A percentile compares a stretch with the other conserved stretches of the same genome.
Conservation (phyloP, 2,888 invertebrate genomes). For the Nudaria mundana region DNA sequence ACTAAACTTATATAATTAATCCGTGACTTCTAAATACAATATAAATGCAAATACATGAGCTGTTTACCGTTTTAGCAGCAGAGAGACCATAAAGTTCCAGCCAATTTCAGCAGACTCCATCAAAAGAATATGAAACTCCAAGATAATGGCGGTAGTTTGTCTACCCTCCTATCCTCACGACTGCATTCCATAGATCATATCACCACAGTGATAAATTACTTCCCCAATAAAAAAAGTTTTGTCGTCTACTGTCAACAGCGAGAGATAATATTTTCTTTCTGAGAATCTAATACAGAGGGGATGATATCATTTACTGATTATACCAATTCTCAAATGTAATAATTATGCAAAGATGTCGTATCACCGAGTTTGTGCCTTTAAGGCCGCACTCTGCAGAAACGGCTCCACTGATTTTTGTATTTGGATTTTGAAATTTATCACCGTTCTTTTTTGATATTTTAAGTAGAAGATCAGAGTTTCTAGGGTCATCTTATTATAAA, state of each 20-base stretch:
- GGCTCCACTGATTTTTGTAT: too few species aligned
- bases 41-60: constrained; percentile 19
- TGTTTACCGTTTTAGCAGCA: too few species aligned
- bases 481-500: too few species aligned
- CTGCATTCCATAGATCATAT: constrained; percentile 56
- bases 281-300: constrained; percentile 13
- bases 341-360: too few species aligned
- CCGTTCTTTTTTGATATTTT: too few species aligned
- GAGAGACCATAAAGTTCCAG: constrained; percentile 23
- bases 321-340: too few species aligned
- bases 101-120: constrained; percentile 43
- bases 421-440: too few species aligned
- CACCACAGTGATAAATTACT: constrained; percentile 57
- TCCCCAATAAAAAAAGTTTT: constrained; percentile 52
- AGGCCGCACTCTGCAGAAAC: too few species aligned
- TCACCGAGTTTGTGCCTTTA: too few species aligned
- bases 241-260: constrained; percentile 32
- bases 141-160: constrained; percentile 24
- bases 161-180: constrained; percentile 40
- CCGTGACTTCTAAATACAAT: constrained; percentile 5
- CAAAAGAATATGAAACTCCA: constrained; percentile 43
- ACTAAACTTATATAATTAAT: too few species aligned
- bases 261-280: constrained; percentile 22
- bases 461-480: too few species aligned
- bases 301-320: constrained; percentile 9